A percentile compares a stretch with the other conserved stretches of the same genome.
Conservation (phyloP, 2,888 invertebrate species). For the Mesorhabditis belari region DNA sequence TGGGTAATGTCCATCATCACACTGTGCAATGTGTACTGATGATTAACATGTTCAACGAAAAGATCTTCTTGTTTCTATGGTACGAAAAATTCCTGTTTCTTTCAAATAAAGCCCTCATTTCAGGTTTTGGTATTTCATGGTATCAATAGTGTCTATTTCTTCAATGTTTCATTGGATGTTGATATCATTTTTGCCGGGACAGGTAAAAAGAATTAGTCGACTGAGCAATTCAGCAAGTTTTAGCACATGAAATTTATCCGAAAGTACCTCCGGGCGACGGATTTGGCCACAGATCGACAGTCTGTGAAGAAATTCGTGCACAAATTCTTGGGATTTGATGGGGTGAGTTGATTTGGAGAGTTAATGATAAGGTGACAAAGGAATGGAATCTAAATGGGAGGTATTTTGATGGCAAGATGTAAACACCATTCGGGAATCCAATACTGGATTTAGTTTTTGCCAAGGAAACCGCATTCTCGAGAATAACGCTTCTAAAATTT, state of each 20-base stretch:
- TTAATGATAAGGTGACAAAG: too few species aligned
- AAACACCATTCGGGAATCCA: neutral
- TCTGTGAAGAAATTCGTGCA: constrained; percentile 54
- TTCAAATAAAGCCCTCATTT: neutral
- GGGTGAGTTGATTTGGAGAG: too few species aligned
- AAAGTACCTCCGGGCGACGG: constrained; percentile 53
- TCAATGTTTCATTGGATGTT: constrained; percentile 53
- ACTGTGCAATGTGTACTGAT: constrained; percentile 54
- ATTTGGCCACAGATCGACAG: constrained; percentile 53
- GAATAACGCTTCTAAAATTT: too few species aligned
- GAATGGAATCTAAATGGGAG: too few species aligned
- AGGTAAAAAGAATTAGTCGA: constrained; percentile 21
- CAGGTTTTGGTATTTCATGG: constrained; percentile 53
- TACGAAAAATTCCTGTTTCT: neutral
- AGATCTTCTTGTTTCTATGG: constrained; percentile 53
- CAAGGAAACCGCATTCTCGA: too few species aligned
- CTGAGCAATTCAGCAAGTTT: constrained; percentile 2
- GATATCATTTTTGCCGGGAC: constrained; percentile 52
- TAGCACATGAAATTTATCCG: constrained; percentile 53
- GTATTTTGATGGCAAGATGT: neutral
- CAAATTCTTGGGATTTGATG: constrained; percentile 53
- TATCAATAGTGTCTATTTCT: constrained; percentile 49
- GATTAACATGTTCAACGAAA: constrained; percentile 51
- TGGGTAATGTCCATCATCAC: constrained; percentile 54
- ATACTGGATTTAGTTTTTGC: too few species aligned